Conservation (phyloP, 2,113 vertebrate genomes). For the Brachypodius melanocephalos region DNA sequence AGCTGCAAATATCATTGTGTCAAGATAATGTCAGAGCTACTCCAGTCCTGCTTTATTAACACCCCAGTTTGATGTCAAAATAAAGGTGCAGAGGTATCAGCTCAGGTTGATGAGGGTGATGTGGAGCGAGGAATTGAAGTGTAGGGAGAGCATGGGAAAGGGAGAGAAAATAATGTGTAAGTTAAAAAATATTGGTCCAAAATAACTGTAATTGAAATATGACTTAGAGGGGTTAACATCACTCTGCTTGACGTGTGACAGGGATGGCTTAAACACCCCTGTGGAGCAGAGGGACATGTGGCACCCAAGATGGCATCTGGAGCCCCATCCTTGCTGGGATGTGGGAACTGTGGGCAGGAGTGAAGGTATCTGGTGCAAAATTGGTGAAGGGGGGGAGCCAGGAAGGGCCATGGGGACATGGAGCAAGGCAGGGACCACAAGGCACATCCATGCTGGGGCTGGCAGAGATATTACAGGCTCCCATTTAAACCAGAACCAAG, state of each 20-base stretch:
- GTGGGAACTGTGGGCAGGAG: not conserved
- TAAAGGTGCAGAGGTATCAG: not conserved
- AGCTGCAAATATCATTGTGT: not conserved
- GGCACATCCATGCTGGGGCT: not conserved
- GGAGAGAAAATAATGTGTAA: not conserved
- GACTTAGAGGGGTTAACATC: not conserved
- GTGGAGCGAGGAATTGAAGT: not conserved
- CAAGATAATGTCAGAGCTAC: slow-evolving; percentile 11
- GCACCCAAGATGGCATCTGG: not conserved
- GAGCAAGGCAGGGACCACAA: not conserved
- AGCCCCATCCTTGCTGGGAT: not conserved
- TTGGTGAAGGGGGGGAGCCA: not conserved
- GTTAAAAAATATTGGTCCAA: not conserved
- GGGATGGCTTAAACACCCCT: not conserved
- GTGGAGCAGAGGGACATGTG: not conserved
- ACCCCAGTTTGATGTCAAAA: not conserved
- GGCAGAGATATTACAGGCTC: not conserved
- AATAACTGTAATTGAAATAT: not conserved
- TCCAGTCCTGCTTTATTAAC: slow-evolving; percentile 1
- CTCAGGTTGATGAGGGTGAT: not conserved
- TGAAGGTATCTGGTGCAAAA: not conserved
- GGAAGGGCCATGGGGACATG: not conserved
- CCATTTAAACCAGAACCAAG: not conserved
- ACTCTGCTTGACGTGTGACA: not conserved
- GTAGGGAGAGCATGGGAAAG: not conserved